Evolutionary conservation across 2,888 invertebrate species (phyloP).

Genomic region (Ariolimax columbianus): DNA sequence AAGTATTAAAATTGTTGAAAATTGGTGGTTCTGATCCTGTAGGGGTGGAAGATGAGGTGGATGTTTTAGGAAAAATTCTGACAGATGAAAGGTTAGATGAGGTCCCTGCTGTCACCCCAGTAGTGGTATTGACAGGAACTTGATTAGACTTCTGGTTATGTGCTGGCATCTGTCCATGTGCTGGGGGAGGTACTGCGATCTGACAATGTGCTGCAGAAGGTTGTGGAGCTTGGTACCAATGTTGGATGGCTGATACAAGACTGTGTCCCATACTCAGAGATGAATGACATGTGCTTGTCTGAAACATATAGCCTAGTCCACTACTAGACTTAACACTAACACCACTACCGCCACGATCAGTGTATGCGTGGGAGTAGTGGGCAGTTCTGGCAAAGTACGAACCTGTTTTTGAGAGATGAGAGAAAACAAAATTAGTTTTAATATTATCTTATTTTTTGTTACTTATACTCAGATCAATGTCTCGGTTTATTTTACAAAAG

Average conservation of each 20-base stretch:
- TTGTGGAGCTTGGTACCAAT: slow-evolving; percentile 32
- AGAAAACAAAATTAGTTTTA: too few relatives aligned
- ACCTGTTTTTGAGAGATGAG: slow-evolving; percentile 61
- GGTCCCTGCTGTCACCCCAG: neutral
- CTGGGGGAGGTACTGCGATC: slow-evolving; percentile 29
- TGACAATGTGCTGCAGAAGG: slow-evolving; percentile 48
- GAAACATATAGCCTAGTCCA: neutral
- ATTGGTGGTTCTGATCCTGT: neutral
- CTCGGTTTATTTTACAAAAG: too few relatives aligned
- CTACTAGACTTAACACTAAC: slow-evolving; percentile 11
- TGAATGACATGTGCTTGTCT: neutral
- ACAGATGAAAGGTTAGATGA: neutral
- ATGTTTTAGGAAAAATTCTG: neutral
- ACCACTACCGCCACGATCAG: slow-evolving; percentile 57
- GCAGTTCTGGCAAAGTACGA: slow-evolving; percentile 71
- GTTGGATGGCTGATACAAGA: neutral
- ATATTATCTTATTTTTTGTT: too few relatives aligned
- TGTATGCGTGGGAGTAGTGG: slow-evolving; percentile 70
- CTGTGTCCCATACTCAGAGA: neutral
- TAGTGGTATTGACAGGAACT: neutral
- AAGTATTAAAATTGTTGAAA: neutral
- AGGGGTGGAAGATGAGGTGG: neutral
- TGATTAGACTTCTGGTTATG: slow-evolving; percentile 27
- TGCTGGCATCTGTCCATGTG: slow-evolving; percentile 41
- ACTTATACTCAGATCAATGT: too few relatives aligned